Base-by-base conservation (phyloP, 2,113 vertebrate species). In the Hystrix brachyura region DNA sequence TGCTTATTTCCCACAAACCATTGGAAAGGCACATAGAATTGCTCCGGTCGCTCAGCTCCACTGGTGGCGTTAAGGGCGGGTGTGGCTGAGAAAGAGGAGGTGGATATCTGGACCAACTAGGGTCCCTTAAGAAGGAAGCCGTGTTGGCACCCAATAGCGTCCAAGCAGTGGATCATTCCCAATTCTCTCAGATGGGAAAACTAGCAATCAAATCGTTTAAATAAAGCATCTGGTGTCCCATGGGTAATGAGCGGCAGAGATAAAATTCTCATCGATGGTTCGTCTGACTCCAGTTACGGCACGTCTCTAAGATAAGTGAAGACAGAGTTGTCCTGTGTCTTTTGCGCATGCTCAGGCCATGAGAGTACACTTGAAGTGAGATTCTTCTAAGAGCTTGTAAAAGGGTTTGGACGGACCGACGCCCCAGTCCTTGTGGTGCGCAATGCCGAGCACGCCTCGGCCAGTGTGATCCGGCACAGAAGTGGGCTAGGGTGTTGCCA, bases 101-200 rank as follows among this genome's bases (percentile, higher is more conserved):
- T 87, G 14, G 48, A 11, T 60, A 71, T 5, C 46, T 88, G 67
- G 46, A 27, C 51, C 89, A 87, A 65, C 4, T 76, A 60, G 51
- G n/a, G 3, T 65, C 19, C 74, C 76, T 65, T 79, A 60, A 91
- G 80, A 90, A 96, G 62, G 17, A 38, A 80, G 53, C 5, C 76
- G 21, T 38, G 7, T 57, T 96, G 69, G 34, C 27, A 48, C 34
- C 8, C 38, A 34, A 14, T 23, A 71, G 23, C 79, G 43, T 38
- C 43, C 5, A 71, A 21, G 74, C 48, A 38, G 88, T 92, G 13
- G n/a, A 46, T 51, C 38, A 55, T 51, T 48, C 17, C 32, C 18
- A 78, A 1, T 76, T 71, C 34, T 94, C 84, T 94, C 80, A 90
- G 25, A 21, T 51, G n/a, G 94, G 18, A 12, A 94, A 94, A 87